phyloP scores from a whole-genome alignment of 2,797 vertebrate genomes.

The Gallirallus australis region DNA sequence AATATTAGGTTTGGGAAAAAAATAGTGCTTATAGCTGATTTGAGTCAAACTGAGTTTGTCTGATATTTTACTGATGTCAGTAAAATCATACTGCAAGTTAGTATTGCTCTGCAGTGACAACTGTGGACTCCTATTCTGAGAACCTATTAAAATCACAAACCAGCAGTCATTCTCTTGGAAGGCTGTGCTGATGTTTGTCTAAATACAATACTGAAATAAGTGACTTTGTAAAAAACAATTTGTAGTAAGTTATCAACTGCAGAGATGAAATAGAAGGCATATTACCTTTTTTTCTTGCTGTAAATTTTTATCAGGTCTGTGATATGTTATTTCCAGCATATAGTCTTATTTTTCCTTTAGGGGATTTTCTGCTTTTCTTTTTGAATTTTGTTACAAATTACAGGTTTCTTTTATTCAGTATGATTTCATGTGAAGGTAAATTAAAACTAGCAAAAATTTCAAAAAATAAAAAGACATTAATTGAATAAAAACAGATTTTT shows the following conservation, averaged over 20 bases:
- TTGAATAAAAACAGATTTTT: not conserved
- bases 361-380: constrained; percentile 8
- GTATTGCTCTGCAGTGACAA: constrained; percentile 54
- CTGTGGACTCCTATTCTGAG: constrained; percentile 15
- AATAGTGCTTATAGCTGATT: constrained; percentile 70
- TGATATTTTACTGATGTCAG: constrained; percentile 69
- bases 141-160: constrained; percentile 53
- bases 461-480: not conserved
- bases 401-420: not conserved
- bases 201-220: constrained; percentile 11
- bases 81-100: constrained; percentile 59
- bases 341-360: not conserved
- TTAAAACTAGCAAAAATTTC: not conserved
- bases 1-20: constrained; percentile 65
- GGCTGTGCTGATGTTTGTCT: not conserved
- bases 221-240: not conserved
- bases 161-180: not conserved
- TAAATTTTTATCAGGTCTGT: not conserved
- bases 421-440: not conserved
- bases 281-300: not conserved
- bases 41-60: constrained; percentile 65
- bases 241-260: not conserved
- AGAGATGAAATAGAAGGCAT: not conserved
- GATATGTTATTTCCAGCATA: not conserved
- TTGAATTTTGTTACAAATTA: not conserved